Evolutionary conservation across 2,888 invertebrate species (phyloP).

Genomic region (Cecidostiba fungosa): DNA sequence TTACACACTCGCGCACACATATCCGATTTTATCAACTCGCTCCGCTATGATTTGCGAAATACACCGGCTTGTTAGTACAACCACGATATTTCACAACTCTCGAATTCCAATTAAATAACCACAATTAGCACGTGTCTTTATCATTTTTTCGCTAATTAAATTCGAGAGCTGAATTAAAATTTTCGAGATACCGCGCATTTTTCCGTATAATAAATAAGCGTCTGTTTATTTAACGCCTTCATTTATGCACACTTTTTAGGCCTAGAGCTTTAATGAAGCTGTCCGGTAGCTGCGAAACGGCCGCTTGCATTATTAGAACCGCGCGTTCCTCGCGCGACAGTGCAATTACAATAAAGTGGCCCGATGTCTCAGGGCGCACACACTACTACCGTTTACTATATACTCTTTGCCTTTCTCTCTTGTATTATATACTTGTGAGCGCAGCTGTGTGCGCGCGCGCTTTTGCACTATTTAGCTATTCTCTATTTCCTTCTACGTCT

Average conservation of each 20-base stretch:
- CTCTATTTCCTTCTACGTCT: not conserved
- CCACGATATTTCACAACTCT: constrained; percentile 18
- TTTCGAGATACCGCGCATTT: constrained; percentile 27
- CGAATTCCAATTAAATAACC: constrained; percentile 11
- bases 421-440: constrained; percentile 31
- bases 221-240: constrained; percentile 54
- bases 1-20: not conserved
- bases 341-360: constrained; percentile 76
- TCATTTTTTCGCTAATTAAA: constrained; percentile 34
- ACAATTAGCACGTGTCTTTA: constrained; percentile 21
- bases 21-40: not conserved
- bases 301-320: constrained; percentile 66
- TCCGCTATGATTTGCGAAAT: constrained; percentile 15
- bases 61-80: not conserved
- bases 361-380: constrained; percentile 60
- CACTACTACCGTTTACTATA: constrained; percentile 61
- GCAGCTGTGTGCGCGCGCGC: constrained; percentile 44
- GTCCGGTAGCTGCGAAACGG: constrained; percentile 67
- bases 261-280: constrained; percentile 70
- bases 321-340: constrained; percentile 69
- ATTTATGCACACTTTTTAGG: constrained; percentile 57
- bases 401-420: constrained; percentile 35
- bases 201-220: not conserved
- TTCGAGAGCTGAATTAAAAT: constrained; percentile 18
- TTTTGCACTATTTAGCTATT: constrained; percentile 30